A percentile compares a stretch with the other conserved stretches of the same genome.
phyloP scores from a whole-genome alignment of 2,797 vertebrate genomes.

The Paratrypauchen microcephalus region DNA sequence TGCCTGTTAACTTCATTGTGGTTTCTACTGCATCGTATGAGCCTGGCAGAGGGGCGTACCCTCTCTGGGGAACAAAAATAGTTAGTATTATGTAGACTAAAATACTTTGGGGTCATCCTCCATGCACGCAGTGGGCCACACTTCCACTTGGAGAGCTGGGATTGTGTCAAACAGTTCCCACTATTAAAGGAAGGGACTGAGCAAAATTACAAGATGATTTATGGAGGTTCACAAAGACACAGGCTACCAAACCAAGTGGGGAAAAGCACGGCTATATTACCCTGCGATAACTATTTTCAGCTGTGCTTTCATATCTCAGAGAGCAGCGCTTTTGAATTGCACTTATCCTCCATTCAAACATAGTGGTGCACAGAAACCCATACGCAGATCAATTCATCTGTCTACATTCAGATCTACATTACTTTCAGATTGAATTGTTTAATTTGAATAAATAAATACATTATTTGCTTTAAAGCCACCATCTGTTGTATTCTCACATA shows the following conservation, averaged over 20 bases:
- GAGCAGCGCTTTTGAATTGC: slow-evolving; percentile 20
- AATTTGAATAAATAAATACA: too few relatives aligned
- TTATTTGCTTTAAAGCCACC: too few relatives aligned
- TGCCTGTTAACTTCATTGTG: slow-evolving; percentile 25
- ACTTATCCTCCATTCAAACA: slow-evolving; percentile 5
- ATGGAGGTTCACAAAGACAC: slow-evolving; percentile 49
- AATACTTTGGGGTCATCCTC: slow-evolving; percentile 46
- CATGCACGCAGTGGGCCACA: slow-evolving; percentile 7
- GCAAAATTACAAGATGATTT: slow-evolving; percentile 62
- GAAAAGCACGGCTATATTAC: slow-evolving; percentile 35
- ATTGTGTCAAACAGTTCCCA: slow-evolving; percentile 40
- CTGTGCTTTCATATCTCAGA: slow-evolving; percentile 26
- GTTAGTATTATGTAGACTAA: slow-evolving; percentile 36
- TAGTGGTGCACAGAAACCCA: slow-evolving; percentile 14
- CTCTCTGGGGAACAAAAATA: slow-evolving; percentile 29
- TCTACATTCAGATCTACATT: too few relatives aligned
- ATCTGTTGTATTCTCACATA: too few relatives aligned
- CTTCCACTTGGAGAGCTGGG: slow-evolving; percentile 24
- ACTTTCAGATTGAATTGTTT: too few relatives aligned
- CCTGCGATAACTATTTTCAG: slow-evolving; percentile 37
- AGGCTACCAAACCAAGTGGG: slow-evolving; percentile 42
- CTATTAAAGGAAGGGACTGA: slow-evolving; percentile 54
- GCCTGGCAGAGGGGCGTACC: slow-evolving; percentile 15
- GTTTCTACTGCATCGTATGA: slow-evolving; percentile 24
- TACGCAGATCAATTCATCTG: slow-evolving; percentile 1